Conservation (phyloP, 2,797 vertebrate species). For the Podarcis siculus region DNA sequence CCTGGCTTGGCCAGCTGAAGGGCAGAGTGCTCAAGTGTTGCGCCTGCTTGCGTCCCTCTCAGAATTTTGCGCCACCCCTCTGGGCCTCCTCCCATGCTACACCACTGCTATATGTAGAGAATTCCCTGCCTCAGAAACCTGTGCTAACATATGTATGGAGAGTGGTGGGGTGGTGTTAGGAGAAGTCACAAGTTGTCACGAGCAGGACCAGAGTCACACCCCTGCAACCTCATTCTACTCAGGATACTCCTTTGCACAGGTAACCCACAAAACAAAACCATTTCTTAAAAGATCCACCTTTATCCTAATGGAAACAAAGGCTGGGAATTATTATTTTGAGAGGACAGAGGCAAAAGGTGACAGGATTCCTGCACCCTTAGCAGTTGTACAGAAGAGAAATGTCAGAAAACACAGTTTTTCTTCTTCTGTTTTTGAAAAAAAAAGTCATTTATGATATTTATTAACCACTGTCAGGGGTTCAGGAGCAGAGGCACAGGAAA, state of each 20-base stretch:
- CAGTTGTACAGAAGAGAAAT: not conserved
- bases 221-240: no score
- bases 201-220: not conserved
- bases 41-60: no score
- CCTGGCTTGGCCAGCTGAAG: no score
- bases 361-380: not conserved
- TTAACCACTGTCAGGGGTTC: no score
- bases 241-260: not conserved
- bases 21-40: no score
- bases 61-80: no score
- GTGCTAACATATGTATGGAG: not conserved
- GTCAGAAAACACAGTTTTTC: not conserved
- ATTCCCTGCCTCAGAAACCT: not conserved
- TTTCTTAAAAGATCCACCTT: not conserved
- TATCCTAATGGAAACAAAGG: not conserved
- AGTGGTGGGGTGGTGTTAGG: not conserved
- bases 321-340: not conserved
- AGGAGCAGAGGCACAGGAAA: no score
- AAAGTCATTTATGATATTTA: not conserved
- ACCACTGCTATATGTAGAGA: not conserved
- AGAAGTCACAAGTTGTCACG: not conserved
- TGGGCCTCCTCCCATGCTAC: no score
- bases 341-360: not conserved
- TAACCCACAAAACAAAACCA: not conserved
- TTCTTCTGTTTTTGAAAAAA: not conserved